phyloP scores from a whole-genome alignment of 2,888 invertebrate genomes.

The Cremastinae sp. region DNA sequence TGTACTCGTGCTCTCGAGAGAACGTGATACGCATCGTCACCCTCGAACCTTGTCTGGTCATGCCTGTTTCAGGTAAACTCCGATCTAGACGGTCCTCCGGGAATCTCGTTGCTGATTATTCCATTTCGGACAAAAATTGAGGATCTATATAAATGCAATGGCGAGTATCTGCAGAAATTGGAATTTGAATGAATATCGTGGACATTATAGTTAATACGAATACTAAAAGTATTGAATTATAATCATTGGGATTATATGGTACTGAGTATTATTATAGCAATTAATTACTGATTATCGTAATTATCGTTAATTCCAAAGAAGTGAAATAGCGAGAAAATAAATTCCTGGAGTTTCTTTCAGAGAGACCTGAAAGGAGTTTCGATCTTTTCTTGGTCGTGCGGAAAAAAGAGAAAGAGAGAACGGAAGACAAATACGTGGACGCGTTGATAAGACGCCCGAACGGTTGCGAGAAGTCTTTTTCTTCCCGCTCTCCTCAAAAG shows the following conservation, averaged over 20 bases:
- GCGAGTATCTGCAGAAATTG: too few species aligned
- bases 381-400: too few species aligned
- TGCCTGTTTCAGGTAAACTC: slow-evolving; percentile 34
- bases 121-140: neutral
- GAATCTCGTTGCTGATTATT: slow-evolving; percentile 16
- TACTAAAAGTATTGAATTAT: too few species aligned
- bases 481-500: slow-evolving; percentile 7
- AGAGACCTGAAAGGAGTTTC: too few species aligned
- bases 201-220: too few species aligned
- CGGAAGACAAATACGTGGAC: neutral
- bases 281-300: too few species aligned
- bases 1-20: slow-evolving; percentile 13
- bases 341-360: too few species aligned
- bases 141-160: too few species aligned
- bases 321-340: neutral
- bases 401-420: neutral
- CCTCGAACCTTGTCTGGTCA: slow-evolving; percentile 23
- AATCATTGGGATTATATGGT: too few species aligned
- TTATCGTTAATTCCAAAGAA: neutral
- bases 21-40: slow-evolving; percentile 45
- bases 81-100: slow-evolving; percentile 9
- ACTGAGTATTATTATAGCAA: too few species aligned
- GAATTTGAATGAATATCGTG: too few species aligned
- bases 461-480: neutral
- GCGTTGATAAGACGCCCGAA: slow-evolving; percentile 2